phyloP scores from a whole-genome alignment of 37 sponge, comb jelly and placozoan genomes.

The Beroe forskalii region DNA sequence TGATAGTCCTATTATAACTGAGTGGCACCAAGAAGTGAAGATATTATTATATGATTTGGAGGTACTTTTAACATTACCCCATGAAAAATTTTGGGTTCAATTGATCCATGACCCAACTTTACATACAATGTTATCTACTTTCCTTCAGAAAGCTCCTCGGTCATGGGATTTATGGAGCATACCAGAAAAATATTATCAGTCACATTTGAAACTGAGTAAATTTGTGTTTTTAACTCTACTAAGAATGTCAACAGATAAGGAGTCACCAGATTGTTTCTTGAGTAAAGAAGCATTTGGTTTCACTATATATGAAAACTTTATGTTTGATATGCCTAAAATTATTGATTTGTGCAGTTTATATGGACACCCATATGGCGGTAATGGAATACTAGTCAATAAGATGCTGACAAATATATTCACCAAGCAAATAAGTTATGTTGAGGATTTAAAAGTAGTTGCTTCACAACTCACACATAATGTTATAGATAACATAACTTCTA shows the following conservation, averaged over 20 bases:
- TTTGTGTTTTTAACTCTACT: constrained; percentile 24
- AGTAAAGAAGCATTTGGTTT: constrained; percentile 3
- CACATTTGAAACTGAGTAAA: background rate
- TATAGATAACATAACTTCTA: background rate
- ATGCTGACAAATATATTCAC: constrained; percentile 52
- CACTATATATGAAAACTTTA: constrained; percentile 53
- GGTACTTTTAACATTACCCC: background rate
- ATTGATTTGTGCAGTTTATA: constrained; percentile 62
- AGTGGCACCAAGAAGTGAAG: constrained; percentile 18
- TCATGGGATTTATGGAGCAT: constrained; percentile 51
- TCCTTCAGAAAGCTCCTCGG: constrained; percentile 38
- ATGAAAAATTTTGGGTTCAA: constrained; percentile 44
- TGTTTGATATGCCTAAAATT: constrained; percentile 57
- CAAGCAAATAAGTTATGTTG: constrained; percentile 34
- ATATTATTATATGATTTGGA: constrained; percentile 31
- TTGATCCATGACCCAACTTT: constrained; percentile 43
- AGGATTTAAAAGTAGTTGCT: constrained; percentile 31
- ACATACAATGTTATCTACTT: constrained; percentile 38
- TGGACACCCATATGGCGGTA: constrained; percentile 60
- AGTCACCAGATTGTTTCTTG: background rate
- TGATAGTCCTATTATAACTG: constrained; percentile 2
- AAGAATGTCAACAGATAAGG: constrained; percentile 57
- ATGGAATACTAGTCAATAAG: constrained; percentile 6
- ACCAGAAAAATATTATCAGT: background rate
- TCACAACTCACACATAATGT: background rate